phyloP scores from a whole-genome alignment of 2,888 invertebrate genomes.

The Diabrotica balteata region DNA sequence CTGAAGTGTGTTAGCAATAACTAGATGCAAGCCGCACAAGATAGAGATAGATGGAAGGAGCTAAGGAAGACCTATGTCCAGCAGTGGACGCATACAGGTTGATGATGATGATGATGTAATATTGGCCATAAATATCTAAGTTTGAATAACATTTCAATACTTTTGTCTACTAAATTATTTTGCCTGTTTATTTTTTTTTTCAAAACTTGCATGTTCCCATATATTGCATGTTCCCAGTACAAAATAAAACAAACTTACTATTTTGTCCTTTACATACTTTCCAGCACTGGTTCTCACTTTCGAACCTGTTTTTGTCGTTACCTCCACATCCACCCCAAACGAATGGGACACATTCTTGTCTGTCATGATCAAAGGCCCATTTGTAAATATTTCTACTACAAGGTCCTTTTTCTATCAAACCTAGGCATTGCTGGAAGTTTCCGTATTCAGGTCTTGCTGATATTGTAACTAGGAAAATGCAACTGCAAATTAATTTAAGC shows the following conservation, averaged over 20 bases:
- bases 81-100: no score
- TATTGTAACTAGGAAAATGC: constrained; percentile 34
- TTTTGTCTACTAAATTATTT: no score
- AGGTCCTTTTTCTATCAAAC: constrained; percentile 57
- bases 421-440: constrained; percentile 59
- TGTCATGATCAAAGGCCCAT: constrained; percentile 70
- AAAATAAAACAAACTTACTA: constrained; percentile 56
- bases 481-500: constrained; percentile 37
- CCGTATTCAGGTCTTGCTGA: constrained; percentile 41
- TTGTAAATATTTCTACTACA: constrained; percentile 69
- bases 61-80: no score
- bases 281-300: constrained; percentile 71
- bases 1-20: no score
- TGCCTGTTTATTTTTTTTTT: no score
- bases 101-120: no score
- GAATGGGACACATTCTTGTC: constrained; percentile 68
- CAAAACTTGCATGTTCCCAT: no score
- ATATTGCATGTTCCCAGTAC: no score
- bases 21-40: no score
- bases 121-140: no score
- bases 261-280: constrained; percentile 69
- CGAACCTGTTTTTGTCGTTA: constrained; percentile 72
- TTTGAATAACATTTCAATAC: no score
- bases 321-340: constrained; percentile 75
- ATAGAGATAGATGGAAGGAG: no score